Base-by-base conservation (phyloP, 2,113 vertebrate species). In the Mormyrus lacerda region DNA sequence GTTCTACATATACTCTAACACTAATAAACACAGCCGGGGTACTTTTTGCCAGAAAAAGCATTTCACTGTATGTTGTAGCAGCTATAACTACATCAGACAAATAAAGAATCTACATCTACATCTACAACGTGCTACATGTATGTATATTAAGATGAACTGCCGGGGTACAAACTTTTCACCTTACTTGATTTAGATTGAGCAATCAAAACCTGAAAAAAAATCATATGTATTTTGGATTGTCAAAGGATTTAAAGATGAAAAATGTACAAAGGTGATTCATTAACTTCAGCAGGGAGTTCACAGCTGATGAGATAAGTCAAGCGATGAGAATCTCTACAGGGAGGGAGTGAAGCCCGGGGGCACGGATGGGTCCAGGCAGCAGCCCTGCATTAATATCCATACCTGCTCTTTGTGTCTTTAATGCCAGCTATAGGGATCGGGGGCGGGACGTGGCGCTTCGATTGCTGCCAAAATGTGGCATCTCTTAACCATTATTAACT, bases 181-280 rank as follows among this genome's bases (percentile, higher is more conserved):
- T 85, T 27, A 27, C n/a, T 55, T 31, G 83, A 19, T 87, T 55
- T 21, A 19, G 11, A 53, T 9, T 31, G 50, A 53, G 27, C 50
- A 87, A 53, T 87, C 31, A 45, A 10, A 11, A 84, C 8, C 44
- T 84, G 79, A n/a, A 44, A 84, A 82, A 51, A 35, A 9, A 55
- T 53, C 4, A 35, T 13, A 39, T 24, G 21, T 55, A 53, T 55
- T 31, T 87, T 27, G 17, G 27, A 15, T 19, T 55, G 48, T 35
- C 48, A 53, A 31, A 53, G 15, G 17, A 87, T 55, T 7, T 53
- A 53, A 19, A 87, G 39, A 55, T 53, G 47, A 87, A 53, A 86
- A 84, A 84, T 84, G 44, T 47, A 84, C 82, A 84, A 84, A 84
- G 44, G 42, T 50, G 50, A 53, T 87, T 87, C 50, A 87, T 53